Conservation (phyloP, 2,888 invertebrate species). For the Leucozona laternaria region DNA sequence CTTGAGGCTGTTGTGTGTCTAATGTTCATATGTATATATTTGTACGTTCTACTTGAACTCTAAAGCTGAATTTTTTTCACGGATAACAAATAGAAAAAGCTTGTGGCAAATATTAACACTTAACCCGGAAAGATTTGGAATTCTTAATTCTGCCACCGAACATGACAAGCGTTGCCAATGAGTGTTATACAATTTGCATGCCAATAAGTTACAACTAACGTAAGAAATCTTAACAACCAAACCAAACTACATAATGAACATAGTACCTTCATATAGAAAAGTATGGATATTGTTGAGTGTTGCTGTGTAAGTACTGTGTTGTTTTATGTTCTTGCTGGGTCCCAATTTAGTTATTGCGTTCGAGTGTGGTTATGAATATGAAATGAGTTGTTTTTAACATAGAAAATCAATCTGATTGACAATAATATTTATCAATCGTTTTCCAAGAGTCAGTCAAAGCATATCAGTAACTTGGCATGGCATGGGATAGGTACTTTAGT, state of each 20-base stretch:
- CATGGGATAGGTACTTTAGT: neutral
- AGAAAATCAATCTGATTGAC: slow-evolving; percentile 28
- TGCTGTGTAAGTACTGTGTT: slow-evolving; percentile 15
- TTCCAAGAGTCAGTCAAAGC: slow-evolving; percentile 9
- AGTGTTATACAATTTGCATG: slow-evolving; percentile 37
- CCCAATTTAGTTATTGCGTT: slow-evolving; percentile 71
- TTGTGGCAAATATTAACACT: slow-evolving; percentile 36
- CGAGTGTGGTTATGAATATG: slow-evolving; percentile 51
- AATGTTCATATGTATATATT: too few relatives aligned
- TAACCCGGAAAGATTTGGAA: slow-evolving; percentile 65
- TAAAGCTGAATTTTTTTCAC: slow-evolving; percentile 46
- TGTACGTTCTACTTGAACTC: slow-evolving; percentile 6
- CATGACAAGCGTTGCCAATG: slow-evolving; percentile 61
- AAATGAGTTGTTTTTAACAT: slow-evolving; percentile 45
- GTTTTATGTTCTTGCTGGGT: slow-evolving; percentile 30
- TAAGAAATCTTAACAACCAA: neutral
- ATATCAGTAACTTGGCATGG: slow-evolving; percentile 11
- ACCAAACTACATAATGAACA: neutral
- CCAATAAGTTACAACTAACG: slow-evolving; percentile 6
- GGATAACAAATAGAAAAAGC: slow-evolving; percentile 19
- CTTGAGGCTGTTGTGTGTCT: neutral
- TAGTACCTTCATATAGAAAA: neutral
- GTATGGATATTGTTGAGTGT: neutral
- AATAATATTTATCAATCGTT: slow-evolving; percentile 64
- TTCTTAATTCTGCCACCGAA: slow-evolving; percentile 40